Base-by-base conservation (phyloP, 2,797 vertebrate species). In the Microhierax caerulescens region DNA sequence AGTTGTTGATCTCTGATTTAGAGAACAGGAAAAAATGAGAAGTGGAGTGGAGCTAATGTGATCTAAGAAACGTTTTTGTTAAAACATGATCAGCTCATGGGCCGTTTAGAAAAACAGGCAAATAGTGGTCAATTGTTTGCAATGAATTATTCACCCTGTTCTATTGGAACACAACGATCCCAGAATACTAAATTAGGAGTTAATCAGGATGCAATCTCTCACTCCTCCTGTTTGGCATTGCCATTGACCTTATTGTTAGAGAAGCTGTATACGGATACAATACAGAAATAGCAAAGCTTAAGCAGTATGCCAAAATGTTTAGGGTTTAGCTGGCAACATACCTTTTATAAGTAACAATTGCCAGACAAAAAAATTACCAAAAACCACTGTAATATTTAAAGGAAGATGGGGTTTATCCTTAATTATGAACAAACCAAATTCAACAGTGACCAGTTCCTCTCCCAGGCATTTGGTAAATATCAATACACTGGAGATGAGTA, bases 91-190 rank as follows among this genome's bases (percentile, higher is more conserved):
- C 6, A 3, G 45, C 81, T 91, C 7, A 9, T 4, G 50, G 43
- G 47, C 32, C 41, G 43, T 83, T 95, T 88, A 84, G 82, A 54
- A 93, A 96, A 95, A 50, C 72, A 96, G 87, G 45, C 76, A 96
- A 96, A 95, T 63, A 94, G n/a, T 88, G 90, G 95, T 90, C 91
- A 90, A 78, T 72, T 93, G 79, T 86, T 88, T 0, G 1, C 51
- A 60, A 97, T 96, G 94, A 96, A 95, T 96, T 95, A 97, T 96
- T 96, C 69, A 96, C 91, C 89, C 75, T 1, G 6, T 65, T 96
- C 76, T 95, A 48, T 3, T 88, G 87, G 87, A 97, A 81, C 82
- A 84, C 72, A 78, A 92, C 21, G 27, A 93, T 88, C 37, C 50
- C 20, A 47, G 96, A 97, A 97, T 96, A 76, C 79, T 90, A 96